Evolutionary conservation across 1,140 invertebrate species (phyloP).

Genomic region (Lordiphosa clarofinis): DNA sequence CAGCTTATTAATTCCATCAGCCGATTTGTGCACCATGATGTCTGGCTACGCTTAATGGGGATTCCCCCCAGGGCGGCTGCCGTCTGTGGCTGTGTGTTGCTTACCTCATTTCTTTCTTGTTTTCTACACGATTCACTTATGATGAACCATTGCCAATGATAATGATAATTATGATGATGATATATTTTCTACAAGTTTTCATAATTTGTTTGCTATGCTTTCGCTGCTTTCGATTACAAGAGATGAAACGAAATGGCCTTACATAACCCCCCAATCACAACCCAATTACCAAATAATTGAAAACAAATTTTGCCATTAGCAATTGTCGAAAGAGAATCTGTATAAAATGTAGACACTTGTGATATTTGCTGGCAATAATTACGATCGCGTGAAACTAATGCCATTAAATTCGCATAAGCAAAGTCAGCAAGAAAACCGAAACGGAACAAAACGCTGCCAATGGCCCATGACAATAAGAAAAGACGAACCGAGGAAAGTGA

Average conservation of each 20-base stretch:
- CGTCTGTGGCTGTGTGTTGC: too few relatives aligned
- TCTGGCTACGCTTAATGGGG: too few relatives aligned
- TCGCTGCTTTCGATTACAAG: constrained; percentile 19
- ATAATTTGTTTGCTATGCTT: constrained; percentile 23
- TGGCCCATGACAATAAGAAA: constrained; percentile 22
- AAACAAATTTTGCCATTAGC: constrained; percentile 35
- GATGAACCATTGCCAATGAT: too few relatives aligned
- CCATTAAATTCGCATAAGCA: constrained; percentile 42
- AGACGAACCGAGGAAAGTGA: background rate
- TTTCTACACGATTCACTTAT: too few relatives aligned
- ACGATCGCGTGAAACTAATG: constrained; percentile 25
- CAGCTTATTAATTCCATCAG: too few relatives aligned
- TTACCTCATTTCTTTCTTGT: too few relatives aligned
- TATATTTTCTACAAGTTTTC: constrained; percentile 6
- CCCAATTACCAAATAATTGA: constrained; percentile 26
- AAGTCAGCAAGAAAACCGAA: constrained; percentile 25
- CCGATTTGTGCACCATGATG: too few relatives aligned
- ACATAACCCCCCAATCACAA: constrained; percentile 23
- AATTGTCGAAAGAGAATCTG: background rate
- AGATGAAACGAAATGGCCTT: constrained; percentile 18
- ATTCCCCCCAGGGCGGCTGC: too few relatives aligned
- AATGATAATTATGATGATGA: too few relatives aligned
- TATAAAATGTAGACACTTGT: background rate
- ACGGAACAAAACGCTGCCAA: constrained; percentile 25
- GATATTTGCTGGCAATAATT: background rate